A percentile compares a stretch with the other conserved stretches of the same genome.
phyloP scores from a whole-genome alignment of 1,140 invertebrate species.

The Caenorhabditis inopinata region DNA sequence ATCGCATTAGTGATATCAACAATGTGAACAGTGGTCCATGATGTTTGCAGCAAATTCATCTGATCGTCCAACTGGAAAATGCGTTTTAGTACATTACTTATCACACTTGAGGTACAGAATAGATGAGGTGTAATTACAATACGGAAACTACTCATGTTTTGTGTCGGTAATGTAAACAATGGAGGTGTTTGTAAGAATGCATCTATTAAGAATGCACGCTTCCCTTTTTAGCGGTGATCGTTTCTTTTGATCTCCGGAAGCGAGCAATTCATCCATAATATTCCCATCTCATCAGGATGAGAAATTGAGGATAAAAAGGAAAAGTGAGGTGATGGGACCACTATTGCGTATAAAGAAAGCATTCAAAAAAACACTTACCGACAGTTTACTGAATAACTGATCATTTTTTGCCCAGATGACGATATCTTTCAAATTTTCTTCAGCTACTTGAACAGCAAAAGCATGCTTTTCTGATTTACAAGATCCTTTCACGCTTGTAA shows the following conservation, averaged over 20 bases:
- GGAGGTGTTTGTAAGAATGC: background rate
- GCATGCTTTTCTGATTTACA: background rate
- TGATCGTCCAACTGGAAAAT: conserved; percentile 28
- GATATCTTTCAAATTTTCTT: conserved; percentile 13
- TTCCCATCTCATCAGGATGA: background rate
- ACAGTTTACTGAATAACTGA: background rate
- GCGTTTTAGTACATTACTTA: conserved; percentile 10
- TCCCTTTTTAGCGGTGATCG: background rate
- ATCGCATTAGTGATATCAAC: conserved; percentile 28
- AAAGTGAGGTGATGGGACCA: background rate
- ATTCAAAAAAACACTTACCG: no score
- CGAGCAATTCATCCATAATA: conserved; percentile 8
- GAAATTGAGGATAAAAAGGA: background rate
- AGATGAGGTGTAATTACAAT: background rate
- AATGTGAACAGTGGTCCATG: conserved; percentile 10
- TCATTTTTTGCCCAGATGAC: background rate
- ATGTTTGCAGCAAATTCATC: conserved; percentile 10
- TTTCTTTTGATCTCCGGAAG: conserved; percentile 16
- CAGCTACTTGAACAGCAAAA: background rate
- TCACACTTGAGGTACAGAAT: background rate
- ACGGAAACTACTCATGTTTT: background rate
- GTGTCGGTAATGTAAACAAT: conserved; percentile 30
- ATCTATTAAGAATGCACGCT: background rate
- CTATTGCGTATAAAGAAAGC: no score
- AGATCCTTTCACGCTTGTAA: background rate